Percentiles rank a stretch among this genome's conserved stretches.
These are phyloP conservation scores for Myopa testacea DNA, from an alignment of 2,888 invertebrate genomes.

Conservation along the genomic window DNA sequence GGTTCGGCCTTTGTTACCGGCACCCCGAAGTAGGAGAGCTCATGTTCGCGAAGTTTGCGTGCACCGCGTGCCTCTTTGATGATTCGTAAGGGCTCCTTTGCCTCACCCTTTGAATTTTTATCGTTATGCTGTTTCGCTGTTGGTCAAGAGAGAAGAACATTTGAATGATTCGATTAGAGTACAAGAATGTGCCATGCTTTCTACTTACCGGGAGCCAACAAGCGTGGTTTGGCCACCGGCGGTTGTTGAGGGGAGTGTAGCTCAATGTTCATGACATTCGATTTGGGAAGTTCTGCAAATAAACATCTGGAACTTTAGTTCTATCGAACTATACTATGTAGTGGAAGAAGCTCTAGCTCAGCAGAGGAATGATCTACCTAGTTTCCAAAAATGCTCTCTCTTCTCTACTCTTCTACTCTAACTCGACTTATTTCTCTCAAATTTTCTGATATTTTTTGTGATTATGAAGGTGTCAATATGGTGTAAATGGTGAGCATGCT, in stretches of 20 bases:
- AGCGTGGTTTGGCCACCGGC: constrained; percentile 64
- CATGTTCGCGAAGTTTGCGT: constrained; percentile 72
- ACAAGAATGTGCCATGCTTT: not conserved
- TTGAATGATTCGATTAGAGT: not conserved
- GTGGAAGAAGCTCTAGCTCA: not conserved
- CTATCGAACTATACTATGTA: not conserved
- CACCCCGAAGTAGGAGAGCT: constrained; percentile 73
- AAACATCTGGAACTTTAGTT: not conserved
- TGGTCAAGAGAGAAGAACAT: not conserved
- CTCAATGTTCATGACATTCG: constrained; percentile 68
- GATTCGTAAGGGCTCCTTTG: constrained; percentile 60
- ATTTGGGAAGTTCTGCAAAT: constrained; percentile 63
- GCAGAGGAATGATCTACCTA: constrained; percentile 39
- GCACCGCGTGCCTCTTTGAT: constrained; percentile 66
- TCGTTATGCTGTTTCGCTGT: not conserved
- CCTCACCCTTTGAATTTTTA: not conserved
- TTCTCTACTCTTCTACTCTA: not conserved
- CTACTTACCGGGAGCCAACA: constrained; percentile 47
- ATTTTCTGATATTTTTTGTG: not conserved
- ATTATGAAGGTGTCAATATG: not conserved
- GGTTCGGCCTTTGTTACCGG: constrained; percentile 47
- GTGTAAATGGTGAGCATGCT: not conserved
- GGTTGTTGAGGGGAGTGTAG: constrained; percentile 59
- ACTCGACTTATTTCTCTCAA: not conserved
- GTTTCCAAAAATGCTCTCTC: not conserved